Base-by-base conservation (phyloP, 2,888 invertebrate genomes). In the Erebia epiphron region DNA sequence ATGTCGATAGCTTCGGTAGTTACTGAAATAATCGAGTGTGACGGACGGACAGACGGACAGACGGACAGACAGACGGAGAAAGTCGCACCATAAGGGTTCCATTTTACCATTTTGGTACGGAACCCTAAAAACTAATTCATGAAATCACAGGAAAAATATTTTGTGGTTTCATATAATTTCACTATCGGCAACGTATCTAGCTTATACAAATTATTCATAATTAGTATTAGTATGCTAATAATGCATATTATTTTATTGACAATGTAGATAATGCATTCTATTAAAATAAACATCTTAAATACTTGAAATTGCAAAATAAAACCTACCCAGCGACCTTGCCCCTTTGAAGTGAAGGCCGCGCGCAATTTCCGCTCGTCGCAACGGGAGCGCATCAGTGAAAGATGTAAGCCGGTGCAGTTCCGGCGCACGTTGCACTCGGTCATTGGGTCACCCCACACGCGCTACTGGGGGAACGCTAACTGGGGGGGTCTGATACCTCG, bases 401-500 rank as follows among this genome's bases (percentile, higher is more conserved):
- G 86, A 87, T 86, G 86, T 86, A 70, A 85, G 82, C 78, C 79
- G 81, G 87, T 91, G 92, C 91, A 91, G 90, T 90, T 91, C 92
- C 92, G 91, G 88, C 83, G 86, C 78, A 75, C 79, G 80, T 78
- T 85, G 89, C 89, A 90, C 84, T 91, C 87, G 92, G 93, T 93
- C 92, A 93, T 86, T 93, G 88, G 93, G 93, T 92, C 93, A 88
- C 73, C 69, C 74, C 82, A 82, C 85, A 83, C 85, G 82, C 67
- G 68, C 74, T 21, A 43, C 73, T 72, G 76, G 73, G 73, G 68
- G 74, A 68, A 73, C 68, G 70, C 72, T 63, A 71, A 68, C 70
- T 74, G 43, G 64, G 72, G 76, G 73, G 74, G 75, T 70, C 75
- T 71, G 71, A 73, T 58, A 21, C 21, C 21, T 70, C 71, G 73